These are phyloP conservation scores for Pogoniulus pusillus DNA, from an alignment of 2,797 vertebrate genomes.

Conservation along the genomic window DNA sequence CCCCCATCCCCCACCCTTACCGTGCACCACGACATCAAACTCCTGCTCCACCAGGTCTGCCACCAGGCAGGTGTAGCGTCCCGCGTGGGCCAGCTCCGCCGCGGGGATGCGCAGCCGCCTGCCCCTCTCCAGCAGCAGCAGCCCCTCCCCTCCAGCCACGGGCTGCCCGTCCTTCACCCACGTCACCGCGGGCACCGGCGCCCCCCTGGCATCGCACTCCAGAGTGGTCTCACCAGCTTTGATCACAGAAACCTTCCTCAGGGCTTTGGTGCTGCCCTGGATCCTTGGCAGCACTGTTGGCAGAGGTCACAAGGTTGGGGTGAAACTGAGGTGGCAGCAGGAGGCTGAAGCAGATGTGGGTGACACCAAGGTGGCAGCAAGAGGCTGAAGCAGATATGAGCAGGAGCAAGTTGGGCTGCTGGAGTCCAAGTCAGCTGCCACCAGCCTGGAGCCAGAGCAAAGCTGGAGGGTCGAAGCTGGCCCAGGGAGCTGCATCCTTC, in stretches of 20 bases:
- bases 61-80: constrained; percentile 73
- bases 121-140: constrained; percentile 29
- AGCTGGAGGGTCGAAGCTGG: not conserved
- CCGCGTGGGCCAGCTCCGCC: constrained; percentile 28
- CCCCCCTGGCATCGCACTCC: constrained; percentile 60
- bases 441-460: not conserved
- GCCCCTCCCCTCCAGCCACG: not conserved
- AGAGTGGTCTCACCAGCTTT: constrained; percentile 11
- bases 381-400: not conserved
- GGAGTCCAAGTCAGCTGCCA: not conserved
- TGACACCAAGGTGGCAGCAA: no score
- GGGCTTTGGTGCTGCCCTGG: not conserved
- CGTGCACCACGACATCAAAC: constrained; percentile 68
- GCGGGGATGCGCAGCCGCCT: constrained; percentile 47
- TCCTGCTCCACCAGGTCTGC: constrained; percentile 34
- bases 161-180: constrained; percentile 71
- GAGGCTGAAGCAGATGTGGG: no score
- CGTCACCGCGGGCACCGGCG: not conserved
- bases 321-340: no score
- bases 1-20: constrained; percentile 36
- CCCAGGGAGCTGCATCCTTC: not conserved
- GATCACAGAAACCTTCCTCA: constrained; percentile 46
- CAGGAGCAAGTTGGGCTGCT: not conserved
- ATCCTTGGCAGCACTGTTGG: constrained; percentile 43
- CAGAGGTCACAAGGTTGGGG: not conserved